Conservation (phyloP, 2,797 vertebrate species). For the Propithecus perrieri region DNA sequence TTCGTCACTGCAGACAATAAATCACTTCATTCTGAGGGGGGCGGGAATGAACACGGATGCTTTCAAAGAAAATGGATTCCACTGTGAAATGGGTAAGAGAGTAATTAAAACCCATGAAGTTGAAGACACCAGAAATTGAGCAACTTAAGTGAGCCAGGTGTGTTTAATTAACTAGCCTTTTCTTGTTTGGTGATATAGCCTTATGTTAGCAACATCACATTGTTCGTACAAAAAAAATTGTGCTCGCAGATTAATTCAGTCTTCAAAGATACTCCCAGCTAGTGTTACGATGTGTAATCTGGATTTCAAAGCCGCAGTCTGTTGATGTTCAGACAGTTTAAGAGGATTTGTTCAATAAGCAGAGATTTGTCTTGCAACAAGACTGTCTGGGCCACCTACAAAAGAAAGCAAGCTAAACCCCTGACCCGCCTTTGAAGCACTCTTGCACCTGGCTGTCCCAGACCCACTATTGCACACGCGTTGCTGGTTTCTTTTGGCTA, state of each 20-base stretch:
- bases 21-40: not conserved
- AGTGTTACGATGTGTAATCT: conserved; percentile 60
- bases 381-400: conserved; percentile 69
- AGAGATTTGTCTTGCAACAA: conserved; percentile 78
- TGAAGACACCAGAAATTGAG: not conserved
- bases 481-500: not conserved
- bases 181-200: not conserved
- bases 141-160: not conserved
- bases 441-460: not conserved
- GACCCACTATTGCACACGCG: not conserved
- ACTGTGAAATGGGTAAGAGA: not conserved
- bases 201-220: not conserved
- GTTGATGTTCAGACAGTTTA: conserved; percentile 76
- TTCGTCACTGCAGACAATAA: not conserved
- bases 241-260: not conserved
- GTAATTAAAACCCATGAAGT: not conserved
- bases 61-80: not conserved
- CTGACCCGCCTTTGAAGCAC: not conserved
- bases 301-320: conserved; percentile 71
- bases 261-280: not conserved
- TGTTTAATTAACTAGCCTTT: conserved; percentile 34
- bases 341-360: conserved; percentile 80
- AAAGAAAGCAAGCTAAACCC: conserved; percentile 53
- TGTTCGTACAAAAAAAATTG: not conserved
- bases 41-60: not conserved